Evolutionary conservation across 2,797 vertebrate genomes (phyloP).

Genomic region (Hoplostethus mediterraneus): DNA sequence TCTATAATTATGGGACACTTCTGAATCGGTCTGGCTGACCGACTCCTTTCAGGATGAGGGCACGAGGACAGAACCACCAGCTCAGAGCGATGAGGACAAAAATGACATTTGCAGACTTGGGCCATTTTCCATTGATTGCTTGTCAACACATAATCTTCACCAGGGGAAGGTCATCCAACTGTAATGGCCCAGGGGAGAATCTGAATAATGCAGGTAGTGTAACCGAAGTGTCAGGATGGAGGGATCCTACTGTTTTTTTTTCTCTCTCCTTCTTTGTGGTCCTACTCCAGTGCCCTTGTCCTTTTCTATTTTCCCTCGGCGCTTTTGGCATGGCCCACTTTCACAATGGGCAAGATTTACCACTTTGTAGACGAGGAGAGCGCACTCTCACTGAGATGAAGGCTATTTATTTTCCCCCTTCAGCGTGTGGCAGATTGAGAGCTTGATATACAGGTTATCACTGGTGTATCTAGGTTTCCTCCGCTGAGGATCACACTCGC

Average conservation of each 20-base stretch:
- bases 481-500: slow-evolving; percentile 74
- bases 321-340: slow-evolving; percentile 70
- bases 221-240: slow-evolving; percentile 46
- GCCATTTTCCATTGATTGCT: slow-evolving; percentile 61
- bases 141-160: slow-evolving; percentile 65
- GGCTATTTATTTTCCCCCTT: slow-evolving; percentile 77
- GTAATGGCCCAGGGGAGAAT: slow-evolving; percentile 39
- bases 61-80: slow-evolving; percentile 11
- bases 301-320: slow-evolving; percentile 34
- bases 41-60: slow-evolving; percentile 56
- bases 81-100: slow-evolving; percentile 36
- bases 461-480: slow-evolving; percentile 79
- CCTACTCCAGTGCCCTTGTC: slow-evolving; percentile 73
- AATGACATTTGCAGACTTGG: slow-evolving; percentile 53
- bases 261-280: slow-evolving; percentile 24
- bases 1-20: slow-evolving; percentile 77
- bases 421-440: slow-evolving; percentile 79
- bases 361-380: slow-evolving; percentile 64
- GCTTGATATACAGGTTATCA: slow-evolving; percentile 81
- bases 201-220: slow-evolving; percentile 54
- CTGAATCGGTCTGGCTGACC: slow-evolving; percentile 69
- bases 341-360: slow-evolving; percentile 69
- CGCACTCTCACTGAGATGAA: slow-evolving; percentile 63
- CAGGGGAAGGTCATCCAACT: slow-evolving; percentile 47
- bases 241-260: background rate